Conservation (phyloP, 2,888 invertebrate genomes). For the Octonoba sinensis region DNA sequence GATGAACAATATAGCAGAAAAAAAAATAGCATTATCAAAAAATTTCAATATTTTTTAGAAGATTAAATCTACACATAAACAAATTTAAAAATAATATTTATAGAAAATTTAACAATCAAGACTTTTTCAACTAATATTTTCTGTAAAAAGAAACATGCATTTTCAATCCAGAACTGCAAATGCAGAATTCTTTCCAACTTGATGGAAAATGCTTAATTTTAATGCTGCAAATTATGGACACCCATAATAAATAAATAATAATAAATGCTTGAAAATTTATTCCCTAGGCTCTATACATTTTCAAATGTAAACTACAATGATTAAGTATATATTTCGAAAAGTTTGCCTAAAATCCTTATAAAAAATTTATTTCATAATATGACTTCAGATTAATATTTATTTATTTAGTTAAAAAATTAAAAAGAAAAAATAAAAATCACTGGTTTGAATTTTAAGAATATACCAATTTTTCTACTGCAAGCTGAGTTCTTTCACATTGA, state of each 20-base stretch:
- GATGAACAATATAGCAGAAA: no score
- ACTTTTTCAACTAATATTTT: no score
- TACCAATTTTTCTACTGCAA: background rate
- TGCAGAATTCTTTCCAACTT: no score
- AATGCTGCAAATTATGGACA: constrained; percentile 19
- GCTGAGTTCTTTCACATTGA: no score
- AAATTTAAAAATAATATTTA: no score
- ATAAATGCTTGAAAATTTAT: constrained; percentile 4
- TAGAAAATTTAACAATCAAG: no score
- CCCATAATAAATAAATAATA: constrained; percentile 37
- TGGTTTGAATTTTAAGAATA: constrained; percentile 1
- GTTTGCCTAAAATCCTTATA: background rate
- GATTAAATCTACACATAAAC: no score
- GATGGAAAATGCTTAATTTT: background rate
- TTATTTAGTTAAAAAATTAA: background rate
- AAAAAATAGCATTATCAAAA: no score
- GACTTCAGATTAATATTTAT: constrained; percentile 18
- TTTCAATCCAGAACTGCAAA: background rate
- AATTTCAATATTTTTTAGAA: no score
- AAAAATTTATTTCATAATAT: constrained; percentile 23
- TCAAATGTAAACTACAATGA: no score
- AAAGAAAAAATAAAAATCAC: background rate
- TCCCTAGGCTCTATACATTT: background rate
- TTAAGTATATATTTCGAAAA: no score
- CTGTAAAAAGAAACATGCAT: no score